Base-by-base conservation (phyloP, 2,888 invertebrate species). In the Trichogramma dendrolimi region DNA sequence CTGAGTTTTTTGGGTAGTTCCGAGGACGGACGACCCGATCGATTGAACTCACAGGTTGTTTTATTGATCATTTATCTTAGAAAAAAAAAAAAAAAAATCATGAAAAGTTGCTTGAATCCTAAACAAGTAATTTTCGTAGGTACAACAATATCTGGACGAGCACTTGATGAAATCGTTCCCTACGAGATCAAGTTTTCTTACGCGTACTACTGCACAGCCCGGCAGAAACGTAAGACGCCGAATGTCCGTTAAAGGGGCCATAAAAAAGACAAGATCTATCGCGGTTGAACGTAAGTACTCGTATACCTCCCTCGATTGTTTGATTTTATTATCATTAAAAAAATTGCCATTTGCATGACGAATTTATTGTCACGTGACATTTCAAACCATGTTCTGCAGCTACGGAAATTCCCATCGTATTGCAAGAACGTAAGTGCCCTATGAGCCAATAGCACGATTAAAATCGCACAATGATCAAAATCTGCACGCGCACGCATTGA, bases 1-100 rank as follows among this genome's bases (percentile, higher is more conserved):
- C 83, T 99, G 69, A 96, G 96, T 79, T 98, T 97, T 77, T 82
- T 98, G 69, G 94, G 94, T 38, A 94, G 93, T 74, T 90, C 93
- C 68, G 95, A 96, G 79, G 93, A 94, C 69, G 95, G 95, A 40
- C 87, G 91, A 77, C 94, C 94, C 7, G 94, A 92, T 73, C 89
- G 73, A 66, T 64, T 79, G 10, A 78, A 79, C 71, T 75, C 77
- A 39, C 75, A 78, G 73, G 79, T 78, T 68, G 57, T 54, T 57
- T 10, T 41, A 14, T 47, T 39, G 41, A 10, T 48, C 48, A 38
- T 51, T 8, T 6, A 14, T 47, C 7, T 44, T 44, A 10, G 44
- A 14, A 4, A 38, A 38, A 27, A 5, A 44, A 27, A 8, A 11
- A 47, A 56, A 8, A 43, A 40, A 49, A 54, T 47, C 48, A 14